Evolutionary conservation across 2,888 invertebrate species (phyloP), one percentile per base, ranked within the genome.

Genomic region (Yponomeuta malinellus): DNA sequence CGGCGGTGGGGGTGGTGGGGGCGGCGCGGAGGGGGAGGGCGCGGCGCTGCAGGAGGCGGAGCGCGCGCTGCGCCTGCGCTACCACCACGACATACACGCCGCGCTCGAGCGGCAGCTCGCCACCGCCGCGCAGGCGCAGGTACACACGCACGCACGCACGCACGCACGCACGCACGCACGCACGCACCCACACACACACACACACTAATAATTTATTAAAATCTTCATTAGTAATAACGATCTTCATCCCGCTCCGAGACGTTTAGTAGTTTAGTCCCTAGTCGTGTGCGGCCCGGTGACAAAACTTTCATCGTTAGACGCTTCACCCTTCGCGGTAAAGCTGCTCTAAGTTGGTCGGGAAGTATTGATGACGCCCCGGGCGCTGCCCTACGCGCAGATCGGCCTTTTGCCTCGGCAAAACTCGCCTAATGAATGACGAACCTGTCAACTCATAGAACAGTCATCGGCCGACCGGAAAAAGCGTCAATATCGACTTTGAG

Each of bases 21-120:
- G 92, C 74, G 79, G 80, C 64, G 81, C 80, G 74, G 89, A 85
- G 71, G 83, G 82, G 74, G 84, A 79, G 48, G 81, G 77, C 23
- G 78, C 74, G 70, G 12, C 74, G 73, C 81, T 72, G 75, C 81
- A 70, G 70, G 74, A 77, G 81, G 83, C 80, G 81, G 82, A 89
- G 92, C 82, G 89, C 84, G 84, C 93, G 90, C 78, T 98, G 73
- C 94, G 96, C 69, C 95, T 97, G 82, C 96, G 97, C 80, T 97
- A 97, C 86, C 96, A 97, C 84, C 97, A 97, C 78, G 93, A 94
- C 75, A 94, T 96, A 75, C 97, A 95, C 83, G 88, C 93, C 12
- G 94, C 94, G 48, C 94, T 97, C 0, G 98, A 98, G 78, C 97
- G 97, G 87, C 94, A 95, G 68, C 94, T 98, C 90, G 94, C 94